phyloP scores from a whole-genome alignment of 1,140 invertebrate species.

The Arion vulgaris region DNA sequence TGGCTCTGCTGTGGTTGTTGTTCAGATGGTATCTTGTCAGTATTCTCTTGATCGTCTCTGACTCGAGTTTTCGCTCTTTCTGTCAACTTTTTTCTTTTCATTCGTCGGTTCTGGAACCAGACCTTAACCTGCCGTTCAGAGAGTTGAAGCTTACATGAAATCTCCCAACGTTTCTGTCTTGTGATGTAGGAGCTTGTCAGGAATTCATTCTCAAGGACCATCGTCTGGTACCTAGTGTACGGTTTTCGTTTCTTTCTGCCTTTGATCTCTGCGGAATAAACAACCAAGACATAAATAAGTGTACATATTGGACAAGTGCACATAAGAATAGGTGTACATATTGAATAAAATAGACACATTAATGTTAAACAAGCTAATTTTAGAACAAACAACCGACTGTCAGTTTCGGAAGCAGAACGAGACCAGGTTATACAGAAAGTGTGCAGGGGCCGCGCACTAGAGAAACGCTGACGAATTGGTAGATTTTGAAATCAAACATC shows the following conservation, averaged over 20 bases:
- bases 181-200: slow-evolving; percentile 80
- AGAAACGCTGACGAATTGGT: too few relatives aligned
- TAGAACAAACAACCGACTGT: too few relatives aligned
- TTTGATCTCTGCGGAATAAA: slow-evolving; percentile 66
- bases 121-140: slow-evolving; percentile 91
- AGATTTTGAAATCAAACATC: too few relatives aligned
- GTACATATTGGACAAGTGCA: too few relatives aligned
- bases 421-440: too few relatives aligned
- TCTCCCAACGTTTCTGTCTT: slow-evolving; percentile 86
- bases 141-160: slow-evolving; percentile 89
- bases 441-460: too few relatives aligned
- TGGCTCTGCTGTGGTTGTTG: not conserved
- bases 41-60: slow-evolving; percentile 50
- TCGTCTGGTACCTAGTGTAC: slow-evolving; percentile 90
- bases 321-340: too few relatives aligned
- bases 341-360: too few relatives aligned
- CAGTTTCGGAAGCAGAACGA: too few relatives aligned
- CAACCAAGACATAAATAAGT: too few relatives aligned
- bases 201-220: slow-evolving; percentile 80
- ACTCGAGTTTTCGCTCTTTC: slow-evolving; percentile 45
- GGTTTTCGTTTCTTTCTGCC: slow-evolving; percentile 82
- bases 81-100: slow-evolving; percentile 95
- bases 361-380: too few relatives aligned
- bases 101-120: slow-evolving; percentile 96
- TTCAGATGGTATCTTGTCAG: slow-evolving; percentile 30